A percentile compares a stretch with the other conserved stretches of the same genome.
Evolutionary conservation across 2,113 vertebrate genomes (phyloP).

Genomic region (Coracopsis vasa): DNA sequence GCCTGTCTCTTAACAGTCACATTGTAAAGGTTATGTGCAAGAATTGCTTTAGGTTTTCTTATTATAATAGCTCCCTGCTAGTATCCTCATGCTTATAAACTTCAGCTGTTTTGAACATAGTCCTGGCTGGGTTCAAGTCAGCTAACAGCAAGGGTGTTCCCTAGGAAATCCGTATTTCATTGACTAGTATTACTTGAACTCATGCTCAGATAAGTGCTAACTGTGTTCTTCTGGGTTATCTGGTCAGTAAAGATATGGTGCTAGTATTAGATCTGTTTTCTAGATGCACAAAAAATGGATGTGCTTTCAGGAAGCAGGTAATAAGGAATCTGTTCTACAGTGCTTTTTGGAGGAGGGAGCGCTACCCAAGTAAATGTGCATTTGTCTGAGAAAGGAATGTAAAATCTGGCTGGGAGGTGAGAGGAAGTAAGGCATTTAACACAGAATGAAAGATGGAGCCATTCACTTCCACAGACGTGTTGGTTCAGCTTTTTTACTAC

Average conservation of each 20-base stretch:
- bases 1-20: background rate
- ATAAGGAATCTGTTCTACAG: background rate
- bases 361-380: background rate
- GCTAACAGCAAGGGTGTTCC: background rate
- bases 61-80: background rate
- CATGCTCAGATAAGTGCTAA: background rate
- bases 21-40: background rate
- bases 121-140: background rate
- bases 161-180: background rate
- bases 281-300: background rate
- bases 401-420: background rate
- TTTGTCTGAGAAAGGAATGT: background rate
- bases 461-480: background rate
- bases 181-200: background rate
- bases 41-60: constrained; percentile 7
- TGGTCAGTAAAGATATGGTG: background rate
- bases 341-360: background rate
- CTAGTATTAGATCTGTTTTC: background rate
- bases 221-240: background rate
- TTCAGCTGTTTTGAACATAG: background rate
- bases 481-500: background rate
- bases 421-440: background rate
- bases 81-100: background rate
- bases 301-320: background rate
- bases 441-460: background rate